Evolutionary conservation across 2,113 vertebrate genomes (phyloP).

Genomic region (Epinephelus fuscoguttatus): DNA sequence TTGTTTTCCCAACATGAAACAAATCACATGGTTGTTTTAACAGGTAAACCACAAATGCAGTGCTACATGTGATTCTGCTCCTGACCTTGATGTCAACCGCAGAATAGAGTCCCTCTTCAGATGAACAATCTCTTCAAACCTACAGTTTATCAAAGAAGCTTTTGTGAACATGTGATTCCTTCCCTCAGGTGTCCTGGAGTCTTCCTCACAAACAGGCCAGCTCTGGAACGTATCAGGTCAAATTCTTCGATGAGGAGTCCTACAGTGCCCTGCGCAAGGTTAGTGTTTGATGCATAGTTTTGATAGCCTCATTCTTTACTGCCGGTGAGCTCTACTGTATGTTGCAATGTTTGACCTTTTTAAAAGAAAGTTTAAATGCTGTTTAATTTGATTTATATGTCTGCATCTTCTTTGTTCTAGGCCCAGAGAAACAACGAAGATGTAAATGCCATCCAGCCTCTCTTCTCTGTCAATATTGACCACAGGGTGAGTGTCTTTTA

Average conservation of each 20-base stretch:
- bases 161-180: not conserved
- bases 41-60: no score
- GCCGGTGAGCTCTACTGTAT: not conserved
- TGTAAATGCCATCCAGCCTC: conserved; percentile 87
- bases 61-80: no score
- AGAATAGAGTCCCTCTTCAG: not conserved
- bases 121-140: not conserved
- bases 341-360: not conserved
- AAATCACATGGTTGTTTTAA: no score
- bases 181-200: conserved; percentile 92
- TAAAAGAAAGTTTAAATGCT: not conserved
- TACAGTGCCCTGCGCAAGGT: conserved; percentile 91
- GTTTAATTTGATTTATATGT: conserved; percentile 2
- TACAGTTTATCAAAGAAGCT: not conserved
- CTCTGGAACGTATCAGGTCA: conserved; percentile 92
- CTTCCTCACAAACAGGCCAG: conserved; percentile 90
- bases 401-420: conserved; percentile 67
- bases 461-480: conserved; percentile 92
- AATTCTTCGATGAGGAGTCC: conserved; percentile 95
- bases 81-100: no score
- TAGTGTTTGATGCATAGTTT: not conserved
- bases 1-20: no score
- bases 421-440: conserved; percentile 95
- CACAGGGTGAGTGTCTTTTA: conserved; percentile 87
- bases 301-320: not conserved